Evolutionary conservation across 2,113 vertebrate species (phyloP).

Genomic region (Balaeniceps rex): DNA sequence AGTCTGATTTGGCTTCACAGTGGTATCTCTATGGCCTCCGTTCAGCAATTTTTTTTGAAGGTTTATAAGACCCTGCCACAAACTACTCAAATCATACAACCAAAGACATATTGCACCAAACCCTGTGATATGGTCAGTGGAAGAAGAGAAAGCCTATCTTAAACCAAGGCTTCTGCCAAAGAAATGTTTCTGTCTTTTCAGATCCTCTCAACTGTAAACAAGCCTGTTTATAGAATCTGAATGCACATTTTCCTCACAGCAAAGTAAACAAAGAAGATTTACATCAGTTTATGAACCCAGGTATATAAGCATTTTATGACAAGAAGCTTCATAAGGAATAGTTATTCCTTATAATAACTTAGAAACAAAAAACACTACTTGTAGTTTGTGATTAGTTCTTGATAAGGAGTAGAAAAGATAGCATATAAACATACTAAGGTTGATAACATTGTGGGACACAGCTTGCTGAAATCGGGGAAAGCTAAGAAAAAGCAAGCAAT

Average conservation of each 20-base stretch:
- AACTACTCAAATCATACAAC: not conserved
- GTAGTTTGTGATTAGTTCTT: not conserved
- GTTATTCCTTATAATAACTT: not conserved
- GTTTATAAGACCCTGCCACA: not conserved
- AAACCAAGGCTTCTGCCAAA: not conserved
- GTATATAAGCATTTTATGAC: not conserved
- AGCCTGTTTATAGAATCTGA: not conserved
- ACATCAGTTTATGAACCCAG: not conserved
- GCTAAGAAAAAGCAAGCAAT: not conserved
- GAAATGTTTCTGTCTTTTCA: not conserved
- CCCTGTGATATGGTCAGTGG: not conserved
- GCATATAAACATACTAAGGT: not conserved
- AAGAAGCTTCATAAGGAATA: not conserved
- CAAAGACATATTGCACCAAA: not conserved
- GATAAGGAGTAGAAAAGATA: not conserved
- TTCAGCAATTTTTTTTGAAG: not conserved
- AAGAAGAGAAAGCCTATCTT: not conserved
- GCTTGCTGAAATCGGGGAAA: not conserved
- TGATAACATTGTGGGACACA: not conserved
- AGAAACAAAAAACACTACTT: not conserved
- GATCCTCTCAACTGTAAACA: not conserved
- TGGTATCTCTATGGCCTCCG: not conserved
- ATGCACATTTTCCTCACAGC: not conserved
- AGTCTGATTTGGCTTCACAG: not conserved
- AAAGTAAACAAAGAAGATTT: not conserved